Percentiles rank a stretch among this genome's conserved stretches.
Evolutionary conservation across 1,140 invertebrate species (phyloP).

Genomic region (Amyelois transitella): DNA sequence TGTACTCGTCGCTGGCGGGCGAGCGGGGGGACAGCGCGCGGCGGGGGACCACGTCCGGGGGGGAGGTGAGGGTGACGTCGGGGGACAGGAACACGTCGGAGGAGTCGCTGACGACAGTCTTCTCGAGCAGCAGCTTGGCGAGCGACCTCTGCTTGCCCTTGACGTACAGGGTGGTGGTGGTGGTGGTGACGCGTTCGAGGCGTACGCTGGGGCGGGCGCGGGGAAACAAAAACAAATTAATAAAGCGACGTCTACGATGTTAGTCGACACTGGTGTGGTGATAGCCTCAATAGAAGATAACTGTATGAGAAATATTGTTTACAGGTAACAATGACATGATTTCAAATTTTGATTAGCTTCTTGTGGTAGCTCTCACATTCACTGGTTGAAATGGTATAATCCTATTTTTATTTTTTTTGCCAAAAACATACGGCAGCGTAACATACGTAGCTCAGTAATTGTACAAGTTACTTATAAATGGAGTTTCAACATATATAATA

Average conservation of each 20-base stretch:
- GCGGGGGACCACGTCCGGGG: conserved; percentile 54
- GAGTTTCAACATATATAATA: no score
- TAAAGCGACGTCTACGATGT: conserved; percentile 21
- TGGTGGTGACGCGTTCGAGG: conserved; percentile 35
- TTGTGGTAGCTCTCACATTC: no score
- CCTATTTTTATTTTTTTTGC: neutral
- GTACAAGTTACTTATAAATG: no score
- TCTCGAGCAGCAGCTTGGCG: conserved; percentile 48
- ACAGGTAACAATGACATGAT: no score
- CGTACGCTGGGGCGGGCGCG: conserved; percentile 31
- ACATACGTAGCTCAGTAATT: no score
- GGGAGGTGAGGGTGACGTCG: conserved; percentile 42
- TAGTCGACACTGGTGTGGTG: neutral
- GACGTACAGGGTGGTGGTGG: conserved; percentile 34
- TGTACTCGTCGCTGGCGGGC: conserved; percentile 48
- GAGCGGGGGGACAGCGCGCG: conserved; percentile 24
- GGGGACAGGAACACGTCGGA: conserved; percentile 56
- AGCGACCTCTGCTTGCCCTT: conserved; percentile 39
- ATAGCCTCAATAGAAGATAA: no score
- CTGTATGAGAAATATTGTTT: no score
- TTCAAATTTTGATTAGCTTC: no score
- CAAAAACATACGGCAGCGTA: no score
- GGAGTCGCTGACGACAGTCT: conserved; percentile 36
- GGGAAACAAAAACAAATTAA: conserved; percentile 35
- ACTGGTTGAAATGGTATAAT: neutral